Evolutionary conservation across 1,140 invertebrate genomes (phyloP).

Genomic region (Ceratina calcarata): DNA sequence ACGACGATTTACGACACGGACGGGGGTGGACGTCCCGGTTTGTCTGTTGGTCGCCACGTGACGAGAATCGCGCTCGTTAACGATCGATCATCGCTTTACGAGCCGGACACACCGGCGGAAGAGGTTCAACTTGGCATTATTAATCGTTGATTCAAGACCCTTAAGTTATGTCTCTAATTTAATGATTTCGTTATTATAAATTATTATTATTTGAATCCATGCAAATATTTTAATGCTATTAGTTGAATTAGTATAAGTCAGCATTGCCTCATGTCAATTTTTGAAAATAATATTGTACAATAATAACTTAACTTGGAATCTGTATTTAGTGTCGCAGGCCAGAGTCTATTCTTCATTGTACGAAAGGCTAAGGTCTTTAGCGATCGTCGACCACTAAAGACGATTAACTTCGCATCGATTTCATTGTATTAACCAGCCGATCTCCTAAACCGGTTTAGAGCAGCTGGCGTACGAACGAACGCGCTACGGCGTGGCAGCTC

Average conservation of each 20-base stretch:
- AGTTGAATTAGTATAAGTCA: no score
- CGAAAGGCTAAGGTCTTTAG: not conserved
- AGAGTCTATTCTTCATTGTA: not conserved
- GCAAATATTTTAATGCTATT: no score
- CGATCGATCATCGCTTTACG: constrained; percentile 64
- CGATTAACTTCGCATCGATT: constrained; percentile 68
- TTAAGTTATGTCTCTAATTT: no score
- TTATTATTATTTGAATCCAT: no score
- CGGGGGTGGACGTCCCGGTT: constrained; percentile 38
- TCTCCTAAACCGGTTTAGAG: constrained; percentile 68
- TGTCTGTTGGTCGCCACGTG: constrained; percentile 35
- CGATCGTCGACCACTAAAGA: constrained; percentile 29
- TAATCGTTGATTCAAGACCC: not conserved
- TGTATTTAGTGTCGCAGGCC: no score
- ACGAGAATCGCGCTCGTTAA: constrained; percentile 50
- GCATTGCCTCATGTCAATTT: no score
- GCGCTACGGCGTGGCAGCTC: constrained; percentile 42
- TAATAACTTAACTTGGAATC: no score
- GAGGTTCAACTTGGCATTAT: no score
- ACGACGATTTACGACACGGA: constrained; percentile 53
- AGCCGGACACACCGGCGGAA: not conserved
- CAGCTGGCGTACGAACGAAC: constrained; percentile 57
- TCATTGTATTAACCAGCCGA: constrained; percentile 61
- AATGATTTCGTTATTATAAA: no score
- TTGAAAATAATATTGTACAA: no score